Evolutionary conservation across 2,797 vertebrate genomes (phyloP), one percentile per base, ranked within the genome.

Genomic region (Cephalopachus bancanus): DNA sequence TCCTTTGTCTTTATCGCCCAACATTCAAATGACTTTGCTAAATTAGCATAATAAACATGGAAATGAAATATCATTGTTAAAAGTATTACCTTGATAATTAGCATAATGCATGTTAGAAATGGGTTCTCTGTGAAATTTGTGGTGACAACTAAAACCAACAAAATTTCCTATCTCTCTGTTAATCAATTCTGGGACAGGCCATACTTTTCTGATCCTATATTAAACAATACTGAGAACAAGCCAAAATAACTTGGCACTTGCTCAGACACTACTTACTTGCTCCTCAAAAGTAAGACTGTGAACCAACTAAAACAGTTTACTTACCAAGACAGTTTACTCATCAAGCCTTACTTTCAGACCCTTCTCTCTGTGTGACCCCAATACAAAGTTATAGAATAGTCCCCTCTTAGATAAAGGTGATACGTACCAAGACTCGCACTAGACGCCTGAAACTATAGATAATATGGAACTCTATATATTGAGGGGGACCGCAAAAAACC

Each of bases 161-260:
- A 9, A n/a, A 72, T 72, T 62, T 79, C 33, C 33, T 59, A 5
- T 44, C n/a, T 28, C 49, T 16, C 9, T 7, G 24, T 49, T 64
- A 49, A 72, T 60, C 59, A 60, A 24, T 95, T 80, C 62, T 81
- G 67, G 28, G 16, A 44, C 30, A 3, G 22, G 7, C 11, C n/a
- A 67, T 59, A 79, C 5, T 71, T 69, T 78, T 76, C 79, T 81
- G 93, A 83, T 11, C 7, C 26, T 60, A n/a, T 20, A 16, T 60
- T 83, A 91, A 93, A 74, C 28, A 79, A 74, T 17, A 83, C 24
- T 59, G 20, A 79, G 5, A 96, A 74, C 22, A 95, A 86, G 75
- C 37, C 30, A 78, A 71, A 79, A 71, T 55, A 81, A 88, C 30
- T 49, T 37, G 72, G 71, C 44, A 71, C 65, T 71, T 79, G 17